Conservation (phyloP, 2,113 vertebrate genomes). For the Trogon melanurus region DNA sequence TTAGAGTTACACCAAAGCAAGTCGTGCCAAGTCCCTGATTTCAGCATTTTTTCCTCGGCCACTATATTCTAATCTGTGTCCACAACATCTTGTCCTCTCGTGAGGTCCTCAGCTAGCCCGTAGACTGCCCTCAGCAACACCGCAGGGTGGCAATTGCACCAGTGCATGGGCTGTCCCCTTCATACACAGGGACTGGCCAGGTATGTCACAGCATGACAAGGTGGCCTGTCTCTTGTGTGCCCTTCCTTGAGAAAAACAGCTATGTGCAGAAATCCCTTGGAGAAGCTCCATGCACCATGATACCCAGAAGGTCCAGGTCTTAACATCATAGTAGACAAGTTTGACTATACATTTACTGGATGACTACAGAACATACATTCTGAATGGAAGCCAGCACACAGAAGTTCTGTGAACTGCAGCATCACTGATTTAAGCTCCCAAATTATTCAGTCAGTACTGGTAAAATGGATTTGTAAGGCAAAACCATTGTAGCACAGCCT, state of each 20-base stretch:
- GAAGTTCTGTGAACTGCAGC: background rate
- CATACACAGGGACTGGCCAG: background rate
- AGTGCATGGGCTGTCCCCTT: background rate
- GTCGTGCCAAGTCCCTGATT: background rate
- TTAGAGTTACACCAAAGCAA: background rate
- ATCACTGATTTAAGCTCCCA: background rate
- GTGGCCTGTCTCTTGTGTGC: background rate
- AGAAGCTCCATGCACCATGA: background rate
- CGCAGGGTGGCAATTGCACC: background rate
- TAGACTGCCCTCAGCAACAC: background rate
- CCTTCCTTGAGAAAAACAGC: background rate
- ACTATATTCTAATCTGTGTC: background rate
- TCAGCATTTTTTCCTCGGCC: background rate
- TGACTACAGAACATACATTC: background rate
- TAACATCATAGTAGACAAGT: background rate
- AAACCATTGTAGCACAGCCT: background rate
- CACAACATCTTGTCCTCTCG: background rate
- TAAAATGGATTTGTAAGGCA: background rate
- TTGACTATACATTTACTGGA: background rate
- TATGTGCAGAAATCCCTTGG: background rate
- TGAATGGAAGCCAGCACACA: background rate
- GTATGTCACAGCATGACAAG: background rate
- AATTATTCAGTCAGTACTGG: background rate
- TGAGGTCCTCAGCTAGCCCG: background rate
- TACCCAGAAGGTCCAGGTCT: background rate